phyloP scores from a whole-genome alignment of 2,888 invertebrate genomes.

The Caenorhabditis japonica region DNA sequence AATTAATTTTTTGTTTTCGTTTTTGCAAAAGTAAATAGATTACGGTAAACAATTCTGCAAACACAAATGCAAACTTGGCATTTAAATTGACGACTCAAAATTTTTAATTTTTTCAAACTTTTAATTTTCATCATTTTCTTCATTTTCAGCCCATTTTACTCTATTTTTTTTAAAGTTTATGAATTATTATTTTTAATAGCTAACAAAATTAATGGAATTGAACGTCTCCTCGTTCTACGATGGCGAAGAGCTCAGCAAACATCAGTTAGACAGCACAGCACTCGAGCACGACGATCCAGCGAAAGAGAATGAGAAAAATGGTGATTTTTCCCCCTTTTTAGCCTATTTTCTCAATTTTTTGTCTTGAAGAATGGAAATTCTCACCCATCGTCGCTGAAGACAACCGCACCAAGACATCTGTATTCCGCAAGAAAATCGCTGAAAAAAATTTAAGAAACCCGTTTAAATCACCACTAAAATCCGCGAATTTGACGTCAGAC shows the following conservation, averaged over 20 bases:
- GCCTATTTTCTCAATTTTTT: background rate
- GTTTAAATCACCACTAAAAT: constrained; percentile 21
- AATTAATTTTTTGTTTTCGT: too few species aligned
- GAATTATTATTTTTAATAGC: background rate
- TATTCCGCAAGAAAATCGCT: constrained; percentile 5
- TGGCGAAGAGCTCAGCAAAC: constrained; percentile 25
- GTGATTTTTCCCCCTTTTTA: constrained; percentile 5
- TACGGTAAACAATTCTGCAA: constrained; percentile 32
- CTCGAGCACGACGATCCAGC: constrained; percentile 14
- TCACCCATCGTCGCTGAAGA: constrained; percentile 42
- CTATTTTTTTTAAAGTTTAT: background rate
- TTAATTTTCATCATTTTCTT: background rate
- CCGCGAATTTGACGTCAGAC: constrained; percentile 5
- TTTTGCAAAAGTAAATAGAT: too few species aligned
- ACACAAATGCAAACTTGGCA: constrained; percentile 23
- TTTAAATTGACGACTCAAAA: constrained; percentile 13
- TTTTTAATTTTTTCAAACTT: constrained; percentile 1
- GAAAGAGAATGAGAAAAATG: constrained; percentile 31
- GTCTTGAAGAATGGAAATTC: constrained; percentile 48
- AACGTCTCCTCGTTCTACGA: constrained; percentile 50
- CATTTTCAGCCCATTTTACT: background rate
- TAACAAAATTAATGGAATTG: constrained; percentile 35
- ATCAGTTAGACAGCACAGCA: constrained; percentile 44
- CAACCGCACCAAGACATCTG: constrained; percentile 6
- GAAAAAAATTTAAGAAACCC: constrained; percentile 20